Evolutionary conservation across 2,113 vertebrate genomes (phyloP).

Genomic region (Baryphthengus martii): DNA sequence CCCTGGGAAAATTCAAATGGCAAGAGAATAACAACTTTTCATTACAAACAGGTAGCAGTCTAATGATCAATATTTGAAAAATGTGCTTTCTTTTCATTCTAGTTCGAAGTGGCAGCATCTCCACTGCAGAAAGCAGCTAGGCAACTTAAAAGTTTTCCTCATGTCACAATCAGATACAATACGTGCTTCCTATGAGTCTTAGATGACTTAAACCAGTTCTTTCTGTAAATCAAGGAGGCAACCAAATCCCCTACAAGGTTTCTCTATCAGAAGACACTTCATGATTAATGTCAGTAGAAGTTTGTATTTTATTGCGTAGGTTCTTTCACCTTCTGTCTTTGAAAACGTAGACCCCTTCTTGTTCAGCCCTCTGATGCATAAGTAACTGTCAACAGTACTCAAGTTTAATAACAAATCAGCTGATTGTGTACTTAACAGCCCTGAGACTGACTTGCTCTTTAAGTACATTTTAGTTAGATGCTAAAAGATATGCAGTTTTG

Average conservation of each 20-base stretch:
- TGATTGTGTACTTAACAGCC: not conserved
- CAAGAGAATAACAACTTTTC: not conserved
- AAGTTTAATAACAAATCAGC: not conserved
- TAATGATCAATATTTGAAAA: not conserved
- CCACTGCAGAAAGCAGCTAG: not conserved
- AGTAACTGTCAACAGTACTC: not conserved
- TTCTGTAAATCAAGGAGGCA: not conserved
- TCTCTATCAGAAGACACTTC: not conserved
- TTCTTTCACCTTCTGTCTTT: not conserved
- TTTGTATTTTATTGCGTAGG: not conserved
- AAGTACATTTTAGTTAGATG: not conserved
- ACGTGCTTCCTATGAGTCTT: not conserved
- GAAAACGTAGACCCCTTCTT: not conserved
- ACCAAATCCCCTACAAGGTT: not conserved
- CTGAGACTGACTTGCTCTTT: not conserved
- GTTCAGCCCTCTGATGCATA: not conserved
- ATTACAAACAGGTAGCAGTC: not conserved
- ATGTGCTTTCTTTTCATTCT: not conserved
- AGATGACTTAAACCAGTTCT: not conserved
- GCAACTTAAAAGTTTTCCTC: not conserved
- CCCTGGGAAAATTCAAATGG: not conserved
- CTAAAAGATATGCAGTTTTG: not conserved
- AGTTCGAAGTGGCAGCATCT: not conserved
- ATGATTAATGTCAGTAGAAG: not conserved
- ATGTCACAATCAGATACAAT: not conserved